These are phyloP conservation scores for Lagria hirta DNA, from an alignment of 2,888 invertebrate genomes.

Conservation along the genomic window DNA sequence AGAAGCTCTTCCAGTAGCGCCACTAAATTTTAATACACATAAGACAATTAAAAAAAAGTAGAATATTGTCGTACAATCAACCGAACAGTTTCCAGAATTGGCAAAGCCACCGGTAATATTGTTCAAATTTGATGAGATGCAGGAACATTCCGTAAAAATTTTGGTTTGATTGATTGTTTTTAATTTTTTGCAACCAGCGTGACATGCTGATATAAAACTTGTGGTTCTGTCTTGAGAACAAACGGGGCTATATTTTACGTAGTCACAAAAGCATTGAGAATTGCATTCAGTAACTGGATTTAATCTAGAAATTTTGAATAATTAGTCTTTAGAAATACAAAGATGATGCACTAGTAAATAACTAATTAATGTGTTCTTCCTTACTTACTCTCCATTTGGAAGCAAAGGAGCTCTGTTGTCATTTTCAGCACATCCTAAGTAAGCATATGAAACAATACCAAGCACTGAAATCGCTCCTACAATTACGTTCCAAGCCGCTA, in stretches of 20 bases:
- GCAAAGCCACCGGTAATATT: conserved; percentile 48
- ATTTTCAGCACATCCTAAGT: conserved; percentile 66
- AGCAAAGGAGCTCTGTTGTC: conserved; percentile 57
- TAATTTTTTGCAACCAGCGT: conserved; percentile 69
- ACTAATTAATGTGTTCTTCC: conserved; percentile 2
- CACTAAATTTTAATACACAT: conserved; percentile 61
- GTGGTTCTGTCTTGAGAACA: conserved; percentile 64
- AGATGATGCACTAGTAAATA: neutral
- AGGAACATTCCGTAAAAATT: conserved; percentile 57
- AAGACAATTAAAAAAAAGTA: conserved; percentile 59
- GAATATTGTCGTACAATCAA: conserved; percentile 60
- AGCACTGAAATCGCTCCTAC: conserved; percentile 64
- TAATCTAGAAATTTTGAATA: conserved; percentile 42
- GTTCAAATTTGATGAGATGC: conserved; percentile 43
- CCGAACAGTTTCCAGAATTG: conserved; percentile 58
- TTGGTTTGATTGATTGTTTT: conserved; percentile 53
- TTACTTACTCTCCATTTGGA: conserved; percentile 50
- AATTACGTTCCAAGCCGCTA: conserved; percentile 71
- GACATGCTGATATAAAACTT: conserved; percentile 77
- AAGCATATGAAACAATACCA: conserved; percentile 66
- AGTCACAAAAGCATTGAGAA: conserved; percentile 67
- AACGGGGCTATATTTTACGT: conserved; percentile 72
- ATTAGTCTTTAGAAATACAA: conserved; percentile 1
- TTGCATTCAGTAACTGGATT: conserved; percentile 61
- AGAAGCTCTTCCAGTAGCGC: conserved; percentile 63